These are phyloP conservation scores for Heliconius ismenius DNA, from an alignment of 2,888 invertebrate species.

Conservation along the genomic window DNA sequence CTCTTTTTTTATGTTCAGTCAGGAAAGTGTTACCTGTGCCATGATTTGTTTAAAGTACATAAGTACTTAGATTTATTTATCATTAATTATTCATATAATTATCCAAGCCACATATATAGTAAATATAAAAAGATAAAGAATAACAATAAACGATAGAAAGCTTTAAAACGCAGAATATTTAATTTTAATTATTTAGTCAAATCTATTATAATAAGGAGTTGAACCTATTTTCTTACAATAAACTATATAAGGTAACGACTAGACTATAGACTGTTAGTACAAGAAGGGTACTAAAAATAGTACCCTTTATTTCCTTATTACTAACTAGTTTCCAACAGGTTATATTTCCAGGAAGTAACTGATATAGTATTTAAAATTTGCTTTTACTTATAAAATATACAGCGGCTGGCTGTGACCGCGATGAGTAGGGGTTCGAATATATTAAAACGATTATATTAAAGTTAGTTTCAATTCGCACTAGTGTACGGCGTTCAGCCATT, in stretches of 20 bases:
- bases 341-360: conserved; percentile 26
- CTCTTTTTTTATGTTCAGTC: not conserved
- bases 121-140: no score
- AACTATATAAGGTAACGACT: not conserved
- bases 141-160: no score
- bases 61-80: no score
- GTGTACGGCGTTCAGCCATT: no score
- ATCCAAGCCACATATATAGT: no score
- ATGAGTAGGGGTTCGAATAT: no score
- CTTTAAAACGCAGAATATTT: no score
- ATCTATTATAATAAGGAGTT: not conserved
- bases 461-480: no score
- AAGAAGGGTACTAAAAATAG: conserved; percentile 17
- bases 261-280: not conserved
- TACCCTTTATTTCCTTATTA: conserved; percentile 27
- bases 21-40: not conserved
- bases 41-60: not conserved
- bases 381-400: conserved; percentile 8
- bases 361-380: conserved; percentile 24
- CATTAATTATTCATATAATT: no score
- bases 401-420: no score
- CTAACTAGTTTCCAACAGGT: conserved; percentile 25
- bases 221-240: not conserved
- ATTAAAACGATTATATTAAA: no score
- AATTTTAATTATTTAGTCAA: not conserved